Percentiles rank a stretch among this genome's conserved stretches.
Evolutionary conservation across 2,797 vertebrate genomes (phyloP).

Genomic region (Bucorvus abyssinicus): DNA sequence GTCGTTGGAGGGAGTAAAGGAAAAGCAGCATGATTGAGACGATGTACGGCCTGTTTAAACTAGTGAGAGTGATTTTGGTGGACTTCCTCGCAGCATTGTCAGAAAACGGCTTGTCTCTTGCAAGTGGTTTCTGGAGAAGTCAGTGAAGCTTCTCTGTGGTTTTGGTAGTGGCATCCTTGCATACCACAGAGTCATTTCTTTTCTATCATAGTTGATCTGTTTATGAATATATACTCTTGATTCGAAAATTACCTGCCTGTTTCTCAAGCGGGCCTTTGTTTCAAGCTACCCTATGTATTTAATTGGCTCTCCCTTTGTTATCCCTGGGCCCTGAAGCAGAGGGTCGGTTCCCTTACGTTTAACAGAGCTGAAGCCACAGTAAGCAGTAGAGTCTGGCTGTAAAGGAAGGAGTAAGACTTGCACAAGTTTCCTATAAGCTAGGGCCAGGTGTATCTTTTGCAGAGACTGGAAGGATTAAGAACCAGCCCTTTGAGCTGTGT

Average conservation of each 20-base stretch:
- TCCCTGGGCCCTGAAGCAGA: background rate
- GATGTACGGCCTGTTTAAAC: background rate
- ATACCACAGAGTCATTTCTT: background rate
- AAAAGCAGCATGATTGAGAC: background rate
- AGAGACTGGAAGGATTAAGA: background rate
- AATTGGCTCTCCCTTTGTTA: constrained; percentile 30
- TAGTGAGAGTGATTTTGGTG: background rate
- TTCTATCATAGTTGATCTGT: fast-evolving
- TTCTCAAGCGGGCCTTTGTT: background rate
- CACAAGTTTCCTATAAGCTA: background rate
- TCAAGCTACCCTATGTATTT: background rate
- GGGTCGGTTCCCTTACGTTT: background rate
- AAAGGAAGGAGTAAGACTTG: background rate
- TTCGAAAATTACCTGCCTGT: background rate
- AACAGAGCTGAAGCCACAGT: background rate
- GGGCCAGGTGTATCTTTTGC: background rate
- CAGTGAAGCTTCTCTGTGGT: background rate
- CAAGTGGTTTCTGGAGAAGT: background rate
- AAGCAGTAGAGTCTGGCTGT: background rate
- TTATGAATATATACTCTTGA: fast-evolving
- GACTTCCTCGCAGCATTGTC: background rate
- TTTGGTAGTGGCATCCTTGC: background rate
- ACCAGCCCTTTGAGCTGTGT: background rate
- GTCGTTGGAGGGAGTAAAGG: background rate
- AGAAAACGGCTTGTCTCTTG: background rate